Base-by-base conservation (phyloP, 2,113 vertebrate species). In the Lota lota region DNA sequence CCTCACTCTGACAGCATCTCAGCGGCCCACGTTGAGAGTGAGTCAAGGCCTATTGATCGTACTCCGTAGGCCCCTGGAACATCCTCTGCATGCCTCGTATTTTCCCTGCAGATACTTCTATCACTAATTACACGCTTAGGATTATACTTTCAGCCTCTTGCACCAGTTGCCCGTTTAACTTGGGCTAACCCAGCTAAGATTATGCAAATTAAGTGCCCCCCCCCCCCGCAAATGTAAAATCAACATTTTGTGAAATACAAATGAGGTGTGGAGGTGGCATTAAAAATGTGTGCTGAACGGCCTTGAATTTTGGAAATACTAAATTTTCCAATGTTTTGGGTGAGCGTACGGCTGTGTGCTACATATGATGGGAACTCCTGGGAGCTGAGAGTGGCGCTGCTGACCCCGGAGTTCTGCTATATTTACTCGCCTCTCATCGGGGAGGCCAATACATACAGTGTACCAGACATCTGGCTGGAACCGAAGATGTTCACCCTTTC, bases 311-410 rank as follows among this genome's bases (percentile, higher is more conserved):
- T 14, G 8, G 12, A 11, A 47, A 47, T 47, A 47, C 40, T 47
- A 1, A 47, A 47, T 47, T 1, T 47, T 47, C 10, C 40, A 47
- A 8, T 47, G 10, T 12, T 47, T 47, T 1, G 11, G 6, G 7
- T 47, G 40, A 47, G 12, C 12, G 40, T 47, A 8, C 10, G 40
- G 59, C 18, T 57, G 53, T 58, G 78, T 74, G 68, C 78, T 75
- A 81, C 80, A 78, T 77, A 73, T 64, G 68, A 74, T 72, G 77
- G 65, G 76, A 73, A 76, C 70, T 80, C 79, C 72, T 74, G 47
- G 67, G 69, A 74, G 74, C 73, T 68, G 28, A 64, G 66, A 54
- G 24, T 21, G 51, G 71, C 64, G 58, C 58, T 57, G 68, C 61
- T 69, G 73, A 83, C 71, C 69, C 67, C 28, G 61, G 63, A 77